A percentile compares a stretch with the other conserved stretches of the same genome.
phyloP scores from a whole-genome alignment of 2,888 invertebrate species.

The Sarcophaga rosellei region DNA sequence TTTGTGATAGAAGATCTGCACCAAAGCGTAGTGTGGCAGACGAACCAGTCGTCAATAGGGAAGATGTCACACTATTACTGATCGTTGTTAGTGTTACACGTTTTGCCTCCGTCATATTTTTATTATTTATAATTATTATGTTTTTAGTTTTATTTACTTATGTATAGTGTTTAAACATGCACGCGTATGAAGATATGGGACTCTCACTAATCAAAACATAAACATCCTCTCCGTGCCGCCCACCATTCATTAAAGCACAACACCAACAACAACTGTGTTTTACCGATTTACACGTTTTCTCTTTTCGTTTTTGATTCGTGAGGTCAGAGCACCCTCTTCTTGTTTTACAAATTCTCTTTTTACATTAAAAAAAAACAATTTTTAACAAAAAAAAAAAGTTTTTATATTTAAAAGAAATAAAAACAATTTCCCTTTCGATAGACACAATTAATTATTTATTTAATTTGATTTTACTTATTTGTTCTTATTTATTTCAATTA shows the following conservation, averaged over 20 bases:
- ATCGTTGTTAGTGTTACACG: constrained; percentile 79
- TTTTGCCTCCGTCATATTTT: constrained; percentile 72
- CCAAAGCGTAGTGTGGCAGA: constrained; percentile 74
- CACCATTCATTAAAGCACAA: constrained; percentile 5
- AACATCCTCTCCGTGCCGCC: constrained; percentile 48
- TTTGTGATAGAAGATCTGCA: constrained; percentile 72
- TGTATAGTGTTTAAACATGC: constrained; percentile 23
- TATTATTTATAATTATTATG: constrained; percentile 12
- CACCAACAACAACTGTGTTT: not conserved
- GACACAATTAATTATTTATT: constrained; percentile 8
- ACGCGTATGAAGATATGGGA: not conserved
- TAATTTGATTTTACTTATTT: constrained; percentile 1
- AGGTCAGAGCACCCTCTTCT: constrained; percentile 65
- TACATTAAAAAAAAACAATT: constrained; percentile 26
- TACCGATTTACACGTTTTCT: constrained; percentile 51
- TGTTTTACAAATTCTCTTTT: constrained; percentile 52
- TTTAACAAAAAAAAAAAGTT: constrained; percentile 18
- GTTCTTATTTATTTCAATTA: not conserved
- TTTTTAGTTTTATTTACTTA: not conserved
- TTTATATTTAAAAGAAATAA: constrained; percentile 4
- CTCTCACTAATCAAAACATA: constrained; percentile 50
- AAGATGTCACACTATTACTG: constrained; percentile 67
- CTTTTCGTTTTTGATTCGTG: constrained; percentile 47
- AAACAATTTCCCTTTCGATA: constrained; percentile 34
- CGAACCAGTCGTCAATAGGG: constrained; percentile 65